phyloP scores from a whole-genome alignment of 2,888 invertebrate species.

The Mamestra brassicae region DNA sequence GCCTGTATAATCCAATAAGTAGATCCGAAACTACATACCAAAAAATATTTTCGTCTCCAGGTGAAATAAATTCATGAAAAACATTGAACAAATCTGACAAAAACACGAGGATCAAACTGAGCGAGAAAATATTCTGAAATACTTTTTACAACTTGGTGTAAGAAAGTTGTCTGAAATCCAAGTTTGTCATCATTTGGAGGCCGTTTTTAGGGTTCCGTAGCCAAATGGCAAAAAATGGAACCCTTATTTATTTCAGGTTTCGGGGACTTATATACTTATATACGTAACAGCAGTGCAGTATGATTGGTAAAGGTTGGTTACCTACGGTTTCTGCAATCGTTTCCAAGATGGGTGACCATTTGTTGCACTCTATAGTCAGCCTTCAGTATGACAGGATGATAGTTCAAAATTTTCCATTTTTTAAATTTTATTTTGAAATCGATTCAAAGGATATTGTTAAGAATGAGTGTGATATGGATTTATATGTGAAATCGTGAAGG shows the following conservation, averaged over 20 bases:
- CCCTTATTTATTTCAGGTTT: not conserved
- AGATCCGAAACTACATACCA: slow-evolving; percentile 1
- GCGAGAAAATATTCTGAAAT: slow-evolving; percentile 30
- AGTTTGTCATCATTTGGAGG: slow-evolving; percentile 11
- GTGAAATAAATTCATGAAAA: slow-evolving; percentile 48
- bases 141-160: slow-evolving; percentile 18
- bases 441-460: too few relatives aligned
- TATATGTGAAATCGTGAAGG: too few relatives aligned
- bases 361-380: too few relatives aligned
- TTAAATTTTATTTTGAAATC: too few relatives aligned
- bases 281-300: not conserved
- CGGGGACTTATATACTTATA: not conserved
- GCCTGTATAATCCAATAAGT: slow-evolving; percentile 34
- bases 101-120: slow-evolving; percentile 35
- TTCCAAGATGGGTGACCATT: not conserved
- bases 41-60: slow-evolving; percentile 46
- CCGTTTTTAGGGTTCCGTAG: not conserved
- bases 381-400: too few relatives aligned
- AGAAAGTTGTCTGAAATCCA: slow-evolving; percentile 22
- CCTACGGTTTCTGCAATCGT: not conserved
- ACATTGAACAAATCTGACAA: slow-evolving; percentile 28
- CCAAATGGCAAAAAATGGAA: too few relatives aligned
- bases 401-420: too few relatives aligned
- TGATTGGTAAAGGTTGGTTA: not conserved
- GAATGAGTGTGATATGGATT: too few relatives aligned